phyloP scores from a whole-genome alignment of 2,888 invertebrate species.

The Andrena flavipes region DNA sequence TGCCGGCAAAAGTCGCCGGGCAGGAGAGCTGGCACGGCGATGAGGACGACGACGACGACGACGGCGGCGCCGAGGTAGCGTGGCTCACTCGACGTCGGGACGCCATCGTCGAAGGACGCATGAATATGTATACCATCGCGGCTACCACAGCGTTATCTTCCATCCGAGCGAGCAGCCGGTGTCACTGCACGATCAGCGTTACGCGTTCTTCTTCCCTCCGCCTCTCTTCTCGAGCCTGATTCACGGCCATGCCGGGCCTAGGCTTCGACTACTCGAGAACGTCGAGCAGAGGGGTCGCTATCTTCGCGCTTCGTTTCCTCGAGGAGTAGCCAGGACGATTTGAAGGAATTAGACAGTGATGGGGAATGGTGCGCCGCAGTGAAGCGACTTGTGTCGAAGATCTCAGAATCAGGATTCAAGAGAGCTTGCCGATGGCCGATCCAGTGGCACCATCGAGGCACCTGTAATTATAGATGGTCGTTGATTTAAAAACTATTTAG shows the following conservation, averaged over 20 bases:
- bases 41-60: constrained; percentile 62
- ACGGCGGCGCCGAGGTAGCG: constrained; percentile 61
- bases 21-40: constrained; percentile 66
- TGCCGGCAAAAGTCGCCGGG: constrained; percentile 58
- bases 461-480: too few relatives aligned
- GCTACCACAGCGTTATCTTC: constrained; percentile 38
- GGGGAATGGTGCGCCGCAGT: too few relatives aligned
- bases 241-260: neutral
- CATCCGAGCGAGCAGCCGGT: constrained; percentile 49
- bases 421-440: too few relatives aligned
- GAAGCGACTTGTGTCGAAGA: too few relatives aligned
- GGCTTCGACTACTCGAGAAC: neutral
- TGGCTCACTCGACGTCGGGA: constrained; percentile 82
- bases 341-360: too few relatives aligned
- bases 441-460: too few relatives aligned
- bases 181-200: constrained; percentile 38
- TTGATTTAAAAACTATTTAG: too few relatives aligned
- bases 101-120: constrained; percentile 84
- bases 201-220: neutral
- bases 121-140: constrained; percentile 71
- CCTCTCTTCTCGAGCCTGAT: neutral
- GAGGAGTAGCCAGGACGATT: too few relatives aligned
- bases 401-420: too few relatives aligned
- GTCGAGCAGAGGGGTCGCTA: neutral
- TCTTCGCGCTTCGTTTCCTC: too few relatives aligned